Evolutionary conservation across 2,797 vertebrate species (phyloP), one percentile per base, ranked within the genome.

Genomic region (Enteromius treurensis): DNA sequence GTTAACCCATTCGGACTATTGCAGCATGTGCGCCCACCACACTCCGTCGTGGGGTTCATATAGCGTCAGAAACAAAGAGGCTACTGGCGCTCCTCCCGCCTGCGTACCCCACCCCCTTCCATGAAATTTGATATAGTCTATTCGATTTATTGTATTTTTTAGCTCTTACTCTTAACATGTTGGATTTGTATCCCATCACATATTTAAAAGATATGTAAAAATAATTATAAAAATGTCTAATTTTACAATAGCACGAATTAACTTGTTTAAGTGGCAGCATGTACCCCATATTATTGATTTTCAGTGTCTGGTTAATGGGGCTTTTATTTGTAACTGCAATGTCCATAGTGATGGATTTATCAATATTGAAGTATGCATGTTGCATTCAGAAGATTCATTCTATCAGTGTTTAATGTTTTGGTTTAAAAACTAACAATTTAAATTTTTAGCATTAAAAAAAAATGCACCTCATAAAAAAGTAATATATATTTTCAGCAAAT

Each of bases 21-120:
- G 83, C 82, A 82, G 85, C 81, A 85, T 62, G 76, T 68, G 81
- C 10, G 5, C 79, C 29, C 23, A 7, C 21, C 79, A 19, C 89
- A 81, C 87, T 84, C 73, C 86, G 79, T 87, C 85, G 53, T 26
- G 15, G 69, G 86, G 88, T 70, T 84, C 86, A 87, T 89, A 86
- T 85, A 82, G 88, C 89, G 88, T 60, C 55, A 23, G 55, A 60
- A 60, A 95, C 94, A 95, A 94, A 95, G 94, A 94, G 77, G 91
- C 88, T 90, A 78, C 87, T 60, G 65, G 83, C 83, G 84, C 89
- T 88, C 89, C 91, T 91, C 91, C 92, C 91, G 74, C 90, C 81
- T 89, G 71, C 45, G 51, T 42, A 58, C 81, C 81, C 89, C 74
- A 76, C 62, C 83, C 64, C 69, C 77, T 71, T 62, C 11, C 37